Evolutionary conservation across 2,888 invertebrate genomes (phyloP).

Genomic region (Clanis bilineata): DNA sequence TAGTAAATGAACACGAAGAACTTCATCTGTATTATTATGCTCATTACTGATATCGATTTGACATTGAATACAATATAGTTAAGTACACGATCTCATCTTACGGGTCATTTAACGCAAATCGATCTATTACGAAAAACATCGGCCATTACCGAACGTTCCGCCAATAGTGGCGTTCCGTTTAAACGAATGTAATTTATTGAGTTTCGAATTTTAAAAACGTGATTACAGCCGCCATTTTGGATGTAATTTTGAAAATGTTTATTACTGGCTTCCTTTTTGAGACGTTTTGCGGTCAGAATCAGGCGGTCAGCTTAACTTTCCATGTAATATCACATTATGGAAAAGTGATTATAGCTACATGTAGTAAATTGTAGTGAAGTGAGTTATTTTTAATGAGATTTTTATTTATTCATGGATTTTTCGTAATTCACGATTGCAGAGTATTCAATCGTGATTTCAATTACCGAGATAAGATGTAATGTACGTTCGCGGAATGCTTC

Average conservation of each 20-base stretch:
- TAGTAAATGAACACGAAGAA: conserved; percentile 48
- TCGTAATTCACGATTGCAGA: conserved; percentile 39
- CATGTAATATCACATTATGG: conserved; percentile 57
- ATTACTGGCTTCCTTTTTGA: conserved; percentile 51
- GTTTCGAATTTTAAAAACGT: conserved; percentile 70
- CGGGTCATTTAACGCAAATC: conserved; percentile 78
- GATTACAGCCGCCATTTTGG: conserved; percentile 66
- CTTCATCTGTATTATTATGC: conserved; percentile 39
- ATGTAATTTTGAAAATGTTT: conserved; percentile 63
- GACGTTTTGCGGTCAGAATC: conserved; percentile 37
- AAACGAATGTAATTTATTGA: conserved; percentile 71
- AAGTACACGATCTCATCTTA: conserved; percentile 70
- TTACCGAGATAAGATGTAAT: conserved; percentile 56
- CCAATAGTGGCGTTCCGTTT: conserved; percentile 63
- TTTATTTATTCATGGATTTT: conserved; percentile 68
- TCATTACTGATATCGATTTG: conserved; percentile 47
- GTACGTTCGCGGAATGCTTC: conserved; percentile 27
- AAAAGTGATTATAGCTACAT: conserved; percentile 50
- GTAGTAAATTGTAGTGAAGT: conserved; percentile 38
- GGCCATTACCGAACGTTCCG: conserved; percentile 56
- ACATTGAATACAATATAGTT: conserved; percentile 61
- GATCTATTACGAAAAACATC: conserved; percentile 68
- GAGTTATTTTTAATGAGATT: conserved; percentile 52
- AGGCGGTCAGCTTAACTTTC: conserved; percentile 39
- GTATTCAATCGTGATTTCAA: conserved; percentile 70